Base-by-base conservation (phyloP, 2,797 vertebrate genomes). In the Typhlichthys eigenmanni region DNA sequence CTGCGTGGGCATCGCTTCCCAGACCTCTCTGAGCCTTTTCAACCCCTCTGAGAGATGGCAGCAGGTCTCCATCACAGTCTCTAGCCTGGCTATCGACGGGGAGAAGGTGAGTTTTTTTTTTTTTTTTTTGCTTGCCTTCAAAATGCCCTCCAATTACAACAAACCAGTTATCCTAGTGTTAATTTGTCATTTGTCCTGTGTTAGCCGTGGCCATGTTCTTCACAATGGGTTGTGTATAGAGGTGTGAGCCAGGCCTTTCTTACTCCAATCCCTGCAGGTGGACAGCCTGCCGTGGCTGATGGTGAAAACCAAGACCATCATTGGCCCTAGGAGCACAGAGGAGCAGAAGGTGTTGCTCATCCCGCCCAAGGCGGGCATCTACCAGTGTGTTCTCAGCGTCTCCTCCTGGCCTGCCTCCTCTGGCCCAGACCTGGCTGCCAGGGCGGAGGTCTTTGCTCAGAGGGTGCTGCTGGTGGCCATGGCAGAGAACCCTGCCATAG, bases 1-100 rank as follows among this genome's bases (percentile, higher is more conserved):
- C 87, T 99, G 98, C 54, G 94, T 98, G 4, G 96, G 97, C 66
- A 97, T 99, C 63, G 96, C 95, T 43, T 96, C 96, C 0, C 96
- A 98, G 82, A 94, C 93, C 0, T 89, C 90, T 14, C 94, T 99
- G 53, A 94, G 91, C 70, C 84, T 98, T 68, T 95, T 95, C 74
- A 99, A 99, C 74, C 96, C 96, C 5, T 91, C 93, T 11, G 95
- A 97, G 59, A 89, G 92, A 19, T 99, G 98, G 98, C 90, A 97
- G 51, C 96, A 99, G 79, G 95, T 98, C 74, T 94, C 89, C 71
- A 88, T 98, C 64, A 86, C 86, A 19, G 68, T 95, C 65, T 85
- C 90, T 65, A 93, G 91, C 72, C 60, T 97, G 76, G 91, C 93
- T 49, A 81, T 99, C 43, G 92, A 98, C 78, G 96, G 96, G 49